A percentile compares a stretch with the other conserved stretches of the same genome.
phyloP scores from a whole-genome alignment of 2,888 invertebrate genomes.

The Tholera decimalis region DNA sequence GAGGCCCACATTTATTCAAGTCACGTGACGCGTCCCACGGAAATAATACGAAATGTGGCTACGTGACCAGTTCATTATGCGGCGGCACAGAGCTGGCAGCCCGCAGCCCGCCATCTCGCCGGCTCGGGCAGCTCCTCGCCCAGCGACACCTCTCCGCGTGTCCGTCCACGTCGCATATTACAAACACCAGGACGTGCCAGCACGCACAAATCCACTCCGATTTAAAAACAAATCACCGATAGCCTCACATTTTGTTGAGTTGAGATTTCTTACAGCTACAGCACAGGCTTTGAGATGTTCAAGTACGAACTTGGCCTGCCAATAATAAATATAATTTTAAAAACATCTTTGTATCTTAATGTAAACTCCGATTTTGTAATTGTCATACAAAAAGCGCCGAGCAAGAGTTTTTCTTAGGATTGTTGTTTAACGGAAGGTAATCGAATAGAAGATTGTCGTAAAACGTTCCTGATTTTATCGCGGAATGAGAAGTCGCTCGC shows the following conservation, averaged over 20 bases:
- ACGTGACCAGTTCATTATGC: conserved; percentile 91
- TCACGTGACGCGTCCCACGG: conserved; percentile 90
- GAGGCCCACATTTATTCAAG: conserved; percentile 87
- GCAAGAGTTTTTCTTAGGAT: conserved; percentile 83
- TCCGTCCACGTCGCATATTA: conserved; percentile 73
- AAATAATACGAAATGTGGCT: conserved; percentile 92
- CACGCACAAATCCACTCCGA: conserved; percentile 71
- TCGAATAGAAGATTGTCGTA: conserved; percentile 91
- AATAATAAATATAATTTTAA: background rate
- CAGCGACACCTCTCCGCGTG: conserved; percentile 69
- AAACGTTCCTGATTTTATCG: conserved; percentile 91
- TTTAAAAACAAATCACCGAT: conserved; percentile 73
- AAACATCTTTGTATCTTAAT: conserved; percentile 6
- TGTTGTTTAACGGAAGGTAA: conserved; percentile 90
- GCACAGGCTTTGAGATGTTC: background rate
- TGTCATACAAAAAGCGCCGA: conserved; percentile 71
- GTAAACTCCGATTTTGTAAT: conserved; percentile 56
- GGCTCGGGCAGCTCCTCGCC: conserved; percentile 76
- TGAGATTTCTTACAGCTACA: conserved; percentile 5
- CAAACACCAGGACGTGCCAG: conserved; percentile 79
- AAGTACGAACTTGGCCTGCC: background rate
- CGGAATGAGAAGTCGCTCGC: conserved; percentile 90
- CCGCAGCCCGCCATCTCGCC: conserved; percentile 66
- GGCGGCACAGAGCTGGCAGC: conserved; percentile 78
- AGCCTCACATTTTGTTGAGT: conserved; percentile 34